These are phyloP conservation scores for Sebastes goodei DNA, from an alignment of 2,797 vertebrate genomes.

Conservation along the genomic window DNA sequence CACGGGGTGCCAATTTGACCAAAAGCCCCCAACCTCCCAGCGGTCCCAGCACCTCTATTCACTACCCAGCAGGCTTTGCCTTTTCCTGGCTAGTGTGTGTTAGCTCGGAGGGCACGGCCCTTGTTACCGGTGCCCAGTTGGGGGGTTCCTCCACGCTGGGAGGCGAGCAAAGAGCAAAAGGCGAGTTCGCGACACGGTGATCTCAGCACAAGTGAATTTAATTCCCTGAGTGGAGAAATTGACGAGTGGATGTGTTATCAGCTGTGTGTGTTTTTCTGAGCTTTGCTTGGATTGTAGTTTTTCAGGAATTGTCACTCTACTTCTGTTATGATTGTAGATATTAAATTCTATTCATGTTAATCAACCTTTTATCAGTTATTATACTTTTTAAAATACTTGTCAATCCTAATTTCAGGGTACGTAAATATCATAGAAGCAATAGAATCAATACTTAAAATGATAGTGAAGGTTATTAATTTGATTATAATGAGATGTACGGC, in stretches of 20 bases:
- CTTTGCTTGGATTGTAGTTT: neutral
- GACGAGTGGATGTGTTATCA: conserved; percentile 19
- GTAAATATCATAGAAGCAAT: neutral
- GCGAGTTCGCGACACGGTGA: conserved; percentile 48
- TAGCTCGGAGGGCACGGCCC: conserved; percentile 51
- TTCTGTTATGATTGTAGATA: neutral
- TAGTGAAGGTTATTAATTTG: neutral
- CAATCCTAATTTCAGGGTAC: neutral
- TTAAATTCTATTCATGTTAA: neutral
- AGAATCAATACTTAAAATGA: neutral
- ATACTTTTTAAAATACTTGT: neutral
- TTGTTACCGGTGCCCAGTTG: conserved; percentile 67
- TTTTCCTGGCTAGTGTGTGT: conserved; percentile 39
- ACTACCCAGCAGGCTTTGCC: conserved; percentile 52
- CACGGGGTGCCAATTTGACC: conserved; percentile 69
- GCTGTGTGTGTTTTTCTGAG: neutral
- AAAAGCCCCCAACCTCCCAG: conserved; percentile 27
- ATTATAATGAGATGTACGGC: neutral
- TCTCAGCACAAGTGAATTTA: conserved; percentile 51
- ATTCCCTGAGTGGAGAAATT: conserved; percentile 41
- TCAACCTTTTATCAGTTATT: neutral
- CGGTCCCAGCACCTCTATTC: conserved; percentile 48
- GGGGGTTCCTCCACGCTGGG: conserved; percentile 55
- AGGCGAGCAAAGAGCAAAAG: conserved; percentile 48
- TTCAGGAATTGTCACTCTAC: neutral